These are phyloP conservation scores for Myotis daubentonii DNA, from an alignment of 2,797 vertebrate species.

Conservation along the genomic window DNA sequence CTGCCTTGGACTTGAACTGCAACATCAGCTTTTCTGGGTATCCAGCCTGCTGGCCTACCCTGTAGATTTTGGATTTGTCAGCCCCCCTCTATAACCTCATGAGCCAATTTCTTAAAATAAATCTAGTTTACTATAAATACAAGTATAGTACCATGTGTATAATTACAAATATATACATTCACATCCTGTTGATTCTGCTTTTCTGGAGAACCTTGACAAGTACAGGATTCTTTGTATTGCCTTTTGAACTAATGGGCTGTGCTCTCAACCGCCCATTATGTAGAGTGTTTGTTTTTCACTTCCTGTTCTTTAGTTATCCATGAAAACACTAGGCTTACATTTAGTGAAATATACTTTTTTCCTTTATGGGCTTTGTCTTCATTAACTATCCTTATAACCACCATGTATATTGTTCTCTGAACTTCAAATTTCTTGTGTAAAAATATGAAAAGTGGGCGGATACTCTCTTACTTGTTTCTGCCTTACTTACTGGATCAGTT, in stretches of 20 bases:
- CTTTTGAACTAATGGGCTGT: neutral
- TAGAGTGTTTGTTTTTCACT: neutral
- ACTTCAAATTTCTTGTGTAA: neutral
- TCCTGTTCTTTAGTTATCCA: conserved; percentile 1
- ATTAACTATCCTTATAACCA: neutral
- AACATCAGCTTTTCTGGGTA: neutral
- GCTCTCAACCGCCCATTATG: neutral
- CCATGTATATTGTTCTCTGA: neutral
- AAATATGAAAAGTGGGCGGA: neutral
- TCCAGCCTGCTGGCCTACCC: neutral
- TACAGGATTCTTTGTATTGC: neutral
- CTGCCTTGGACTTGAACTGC: neutral
- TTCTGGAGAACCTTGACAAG: neutral
- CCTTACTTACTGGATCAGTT: neutral
- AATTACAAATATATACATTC: neutral
- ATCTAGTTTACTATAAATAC: neutral
- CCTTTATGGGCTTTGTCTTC: neutral
- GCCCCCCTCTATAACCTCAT: neutral
- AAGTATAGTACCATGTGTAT: neutral
- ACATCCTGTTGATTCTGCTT: neutral
- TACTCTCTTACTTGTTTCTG: neutral
- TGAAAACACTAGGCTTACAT: neutral
- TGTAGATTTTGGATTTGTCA: neutral
- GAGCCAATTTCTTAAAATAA: conserved; percentile 14
- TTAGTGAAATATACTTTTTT: neutral